These are phyloP conservation scores for Mus spretus DNA, from an alignment of 2,797 vertebrate species.

Conservation along the genomic window DNA sequence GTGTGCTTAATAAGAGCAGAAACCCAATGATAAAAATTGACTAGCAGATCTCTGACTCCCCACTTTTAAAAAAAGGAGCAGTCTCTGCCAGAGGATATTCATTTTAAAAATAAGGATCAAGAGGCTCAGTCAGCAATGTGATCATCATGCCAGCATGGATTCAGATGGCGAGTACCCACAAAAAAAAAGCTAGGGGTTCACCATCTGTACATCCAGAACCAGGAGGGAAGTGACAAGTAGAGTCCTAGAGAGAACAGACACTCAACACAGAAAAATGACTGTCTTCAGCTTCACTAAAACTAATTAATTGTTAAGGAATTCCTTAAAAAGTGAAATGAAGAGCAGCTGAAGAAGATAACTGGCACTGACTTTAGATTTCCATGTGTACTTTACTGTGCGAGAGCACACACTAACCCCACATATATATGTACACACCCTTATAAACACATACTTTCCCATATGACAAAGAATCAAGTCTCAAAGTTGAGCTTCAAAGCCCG, in stretches of 20 bases:
- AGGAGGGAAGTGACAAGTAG: neutral
- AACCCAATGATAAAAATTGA: neutral
- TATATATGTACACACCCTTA: neutral
- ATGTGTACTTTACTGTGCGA: neutral
- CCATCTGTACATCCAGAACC: neutral
- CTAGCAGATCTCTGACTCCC: neutral
- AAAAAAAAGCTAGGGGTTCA: neutral
- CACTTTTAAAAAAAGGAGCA: neutral
- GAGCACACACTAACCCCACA: neutral
- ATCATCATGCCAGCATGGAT: neutral
- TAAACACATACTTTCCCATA: neutral
- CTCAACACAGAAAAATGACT: neutral
- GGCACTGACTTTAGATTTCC: neutral
- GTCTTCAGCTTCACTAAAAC: neutral
- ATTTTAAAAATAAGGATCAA: neutral
- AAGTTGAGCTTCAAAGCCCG: neutral
- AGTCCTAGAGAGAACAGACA: neutral
- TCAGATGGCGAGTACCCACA: neutral
- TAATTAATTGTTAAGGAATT: neutral
- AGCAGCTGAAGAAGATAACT: neutral
- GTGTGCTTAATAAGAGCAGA: neutral
- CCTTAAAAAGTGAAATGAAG: neutral
- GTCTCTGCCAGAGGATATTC: neutral
- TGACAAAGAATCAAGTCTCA: neutral
- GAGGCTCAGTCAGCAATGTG: neutral